Evolutionary conservation across 2,888 invertebrate species (phyloP).

Genomic region (Ecdyonurus torrentis): DNA sequence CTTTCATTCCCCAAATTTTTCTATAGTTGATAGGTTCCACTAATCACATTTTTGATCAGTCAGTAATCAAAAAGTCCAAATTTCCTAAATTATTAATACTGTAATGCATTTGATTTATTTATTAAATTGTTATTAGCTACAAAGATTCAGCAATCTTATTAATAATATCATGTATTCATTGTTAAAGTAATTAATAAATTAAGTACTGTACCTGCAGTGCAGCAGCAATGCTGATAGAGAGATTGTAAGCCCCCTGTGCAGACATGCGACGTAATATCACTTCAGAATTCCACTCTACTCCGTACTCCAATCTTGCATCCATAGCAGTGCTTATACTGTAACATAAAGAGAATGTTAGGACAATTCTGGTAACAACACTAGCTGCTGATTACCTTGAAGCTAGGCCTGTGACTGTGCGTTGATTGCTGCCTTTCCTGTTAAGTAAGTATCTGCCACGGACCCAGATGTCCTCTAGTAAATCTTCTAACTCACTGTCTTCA

Average conservation of each 20-base stretch:
- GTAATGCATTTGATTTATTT: too few species aligned
- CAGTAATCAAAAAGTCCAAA: too few species aligned
- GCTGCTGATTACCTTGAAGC: background rate
- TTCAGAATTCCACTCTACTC: slow-evolving; percentile 62
- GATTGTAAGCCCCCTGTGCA: slow-evolving; percentile 43
- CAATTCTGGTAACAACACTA: background rate
- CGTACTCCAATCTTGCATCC: slow-evolving; percentile 62
- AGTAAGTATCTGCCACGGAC: slow-evolving; percentile 31
- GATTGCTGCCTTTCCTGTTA: background rate
- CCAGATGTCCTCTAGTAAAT: slow-evolving; percentile 50
- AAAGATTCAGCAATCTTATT: too few species aligned
- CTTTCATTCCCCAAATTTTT: too few species aligned
- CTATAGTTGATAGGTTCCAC: too few species aligned
- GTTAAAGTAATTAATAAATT: background rate
- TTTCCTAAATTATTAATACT: too few species aligned
- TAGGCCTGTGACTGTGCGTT: background rate
- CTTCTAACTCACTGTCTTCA: slow-evolving; percentile 68
- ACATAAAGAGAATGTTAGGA: slow-evolving; percentile 13
- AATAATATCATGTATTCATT: too few species aligned
- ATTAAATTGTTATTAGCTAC: too few species aligned
- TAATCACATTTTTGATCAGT: too few species aligned
- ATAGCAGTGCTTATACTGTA: slow-evolving; percentile 47
- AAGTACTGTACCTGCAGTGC: slow-evolving; percentile 19
- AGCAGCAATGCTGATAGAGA: slow-evolving; percentile 35
- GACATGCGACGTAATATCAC: slow-evolving; percentile 53